Conservation (phyloP, 2,888 invertebrate species). For the Apantesis nais region DNA sequence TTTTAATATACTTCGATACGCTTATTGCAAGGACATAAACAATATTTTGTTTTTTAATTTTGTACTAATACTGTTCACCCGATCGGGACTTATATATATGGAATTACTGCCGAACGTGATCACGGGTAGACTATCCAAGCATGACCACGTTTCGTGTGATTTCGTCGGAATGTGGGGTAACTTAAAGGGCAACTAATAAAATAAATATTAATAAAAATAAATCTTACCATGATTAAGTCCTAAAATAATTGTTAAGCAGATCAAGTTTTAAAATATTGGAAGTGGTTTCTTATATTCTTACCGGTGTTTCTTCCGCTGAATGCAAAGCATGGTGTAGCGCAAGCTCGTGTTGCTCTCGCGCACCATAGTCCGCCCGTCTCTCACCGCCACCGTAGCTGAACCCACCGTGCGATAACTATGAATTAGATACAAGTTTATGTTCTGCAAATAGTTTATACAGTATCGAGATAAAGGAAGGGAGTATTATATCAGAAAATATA, state of each 20-base stretch:
- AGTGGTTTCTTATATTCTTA: slow-evolving; percentile 56
- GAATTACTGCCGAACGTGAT: neutral
- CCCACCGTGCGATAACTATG: slow-evolving; percentile 86
- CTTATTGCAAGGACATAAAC: neutral
- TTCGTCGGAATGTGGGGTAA: too few relatives aligned
- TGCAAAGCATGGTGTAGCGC: slow-evolving; percentile 93
- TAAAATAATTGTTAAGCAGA: too few relatives aligned
- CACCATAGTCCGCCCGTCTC: slow-evolving; percentile 86
- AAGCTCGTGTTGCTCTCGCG: slow-evolving; percentile 89
- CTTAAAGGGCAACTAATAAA: too few relatives aligned
- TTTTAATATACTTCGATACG: slow-evolving; percentile 23
- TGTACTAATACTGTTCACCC: neutral
- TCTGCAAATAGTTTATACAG: neutral
- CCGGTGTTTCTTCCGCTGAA: slow-evolving; percentile 87
- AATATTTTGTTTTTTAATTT: neutral
- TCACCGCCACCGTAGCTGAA: slow-evolving; percentile 87
- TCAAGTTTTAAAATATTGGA: neutral
- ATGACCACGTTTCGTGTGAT: too few relatives aligned
- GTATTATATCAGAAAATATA: neutral
- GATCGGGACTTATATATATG: neutral
- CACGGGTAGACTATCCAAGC: neutral
- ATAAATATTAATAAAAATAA: too few relatives aligned
- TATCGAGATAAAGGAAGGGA: neutral
- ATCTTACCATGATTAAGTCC: too few relatives aligned
- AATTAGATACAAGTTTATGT: neutral